Evolutionary conservation across 2,888 invertebrate genomes (phyloP), one percentile per base, ranked within the genome.

Genomic region (Diplolepis rosae): DNA sequence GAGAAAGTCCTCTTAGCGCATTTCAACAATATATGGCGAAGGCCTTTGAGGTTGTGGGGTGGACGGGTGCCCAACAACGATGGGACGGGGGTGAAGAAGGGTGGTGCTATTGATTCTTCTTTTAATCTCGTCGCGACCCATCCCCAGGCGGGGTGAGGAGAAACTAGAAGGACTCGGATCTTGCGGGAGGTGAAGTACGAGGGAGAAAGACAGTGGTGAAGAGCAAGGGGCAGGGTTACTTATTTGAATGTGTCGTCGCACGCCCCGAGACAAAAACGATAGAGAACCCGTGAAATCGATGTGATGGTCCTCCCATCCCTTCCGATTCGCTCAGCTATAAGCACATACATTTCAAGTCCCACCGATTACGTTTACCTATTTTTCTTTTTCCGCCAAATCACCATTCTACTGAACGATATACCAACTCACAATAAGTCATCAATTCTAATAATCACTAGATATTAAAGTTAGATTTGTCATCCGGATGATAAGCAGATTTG

Each of bases 101-200:
- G 78, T 81, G 82, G 80, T 79, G 79, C 87, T 87, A 87, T 87
- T 87, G 87, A 87, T 87, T 87, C 87, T 87, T 87, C 87, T 87
- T 87, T 87, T 87, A 87, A 87, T 87, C 87, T 87, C 86, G 87
- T 87, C 87, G 85, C 83, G 82, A 84, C 84, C 84, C 86, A 85
- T 84, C 84, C 85, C 81, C 79, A 35, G 68, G 74, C 70, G 75
- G 42, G 61, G 66, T 22, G 35, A 71, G 74, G 72, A 61, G 74
- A 70, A 77, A 74, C n/a, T n/a, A n/a, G 73, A 77, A 75, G 70
- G 72, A 75, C 74, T 73, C 69, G 74, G 67, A 65, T 72, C 56
- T 61, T 65, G 76, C 69, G 72, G 71, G 71, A 75, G 66, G 77
- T 66, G 61, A 72, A 69, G 75, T 50, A 71, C 74, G 74, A 71